Evolutionary conservation across 2,113 vertebrate genomes (phyloP).

Genomic region (Nothocercus nigrocapillus): DNA sequence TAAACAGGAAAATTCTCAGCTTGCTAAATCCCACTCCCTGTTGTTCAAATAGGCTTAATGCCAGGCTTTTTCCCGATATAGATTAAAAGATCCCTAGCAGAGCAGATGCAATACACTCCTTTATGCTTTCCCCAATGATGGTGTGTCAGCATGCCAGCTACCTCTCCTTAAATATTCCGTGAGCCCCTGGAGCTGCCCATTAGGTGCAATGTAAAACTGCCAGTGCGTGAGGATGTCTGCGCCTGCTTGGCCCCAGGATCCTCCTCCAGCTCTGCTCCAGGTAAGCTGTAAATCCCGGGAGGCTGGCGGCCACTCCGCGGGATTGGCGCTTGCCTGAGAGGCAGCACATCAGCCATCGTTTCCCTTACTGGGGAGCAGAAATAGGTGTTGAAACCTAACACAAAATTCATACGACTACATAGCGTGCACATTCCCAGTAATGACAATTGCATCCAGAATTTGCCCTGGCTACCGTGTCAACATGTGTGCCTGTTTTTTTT

Average conservation of each 20-base stretch:
- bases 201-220: neutral
- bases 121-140: neutral
- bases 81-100: too few species aligned
- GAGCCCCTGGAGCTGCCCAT: neutral
- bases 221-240: fast-evolving
- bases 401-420: fast-evolving
- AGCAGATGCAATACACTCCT: neutral
- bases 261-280: neutral
- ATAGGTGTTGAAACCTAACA: neutral
- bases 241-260: neutral
- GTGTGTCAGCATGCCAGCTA: too few species aligned
- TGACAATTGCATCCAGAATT: neutral
- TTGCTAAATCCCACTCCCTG: neutral
- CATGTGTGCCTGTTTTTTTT: neutral
- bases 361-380: neutral
- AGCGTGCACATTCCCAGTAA: neutral
- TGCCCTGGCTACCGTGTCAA: neutral
- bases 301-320: neutral
- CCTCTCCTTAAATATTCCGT: neutral
- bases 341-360: neutral
- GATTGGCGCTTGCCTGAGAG: too few species aligned
- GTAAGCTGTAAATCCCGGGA: neutral
- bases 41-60: neutral
- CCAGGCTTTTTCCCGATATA: neutral
- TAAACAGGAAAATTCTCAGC: neutral